Evolutionary conservation across 1,140 invertebrate species (phyloP), one percentile per base, ranked within the genome.

Genomic region (Ridgeia piscesae): DNA sequence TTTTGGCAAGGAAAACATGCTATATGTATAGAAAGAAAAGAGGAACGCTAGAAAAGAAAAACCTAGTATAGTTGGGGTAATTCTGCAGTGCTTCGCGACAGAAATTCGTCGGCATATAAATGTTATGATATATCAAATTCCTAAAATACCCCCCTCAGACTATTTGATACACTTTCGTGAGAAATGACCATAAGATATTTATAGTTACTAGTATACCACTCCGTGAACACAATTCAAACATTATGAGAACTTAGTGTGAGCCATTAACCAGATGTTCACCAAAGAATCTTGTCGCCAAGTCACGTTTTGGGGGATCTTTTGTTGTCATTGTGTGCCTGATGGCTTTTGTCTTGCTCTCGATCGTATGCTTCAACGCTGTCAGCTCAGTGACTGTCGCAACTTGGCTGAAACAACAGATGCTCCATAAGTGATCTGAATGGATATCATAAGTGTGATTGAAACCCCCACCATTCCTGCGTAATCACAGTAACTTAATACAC

Each of bases 261-360:
- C 58, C 58, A 77, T 77, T 77, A 90, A 34, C 89, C 89, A 90
- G n/a, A 42, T 90, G 35, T 90, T 90, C 89, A 4, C 89, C 89
- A 90, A 90, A 90, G 89, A 34, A 90, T 8, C 35, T 34, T 33
- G 89, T 90, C 34, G 89, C 89, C 34, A 90, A 42, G 33, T 90
- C 89, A 34, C 89, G 34, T 90, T 90, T 34, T 34, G 89, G 89
- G 21, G 33, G 89, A 33, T 90, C 9, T 27, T 42, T 90, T n/a
- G n/a, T n/a, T 90, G 14, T 90, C 35, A 34, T 90, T 14, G 34
- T 27, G 35, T 34, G 34, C 34, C n/a, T 90, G 34, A 34, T 90
- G 89, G 35, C 34, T 42, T 90, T 90, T 17, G 35, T 90, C 35
- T 90, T 90, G 58, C 27, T 77, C 11, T 77, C 17, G 58, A 77